Conservation (phyloP, 2,113 vertebrate genomes). For the Capreolus pygargus region DNA sequence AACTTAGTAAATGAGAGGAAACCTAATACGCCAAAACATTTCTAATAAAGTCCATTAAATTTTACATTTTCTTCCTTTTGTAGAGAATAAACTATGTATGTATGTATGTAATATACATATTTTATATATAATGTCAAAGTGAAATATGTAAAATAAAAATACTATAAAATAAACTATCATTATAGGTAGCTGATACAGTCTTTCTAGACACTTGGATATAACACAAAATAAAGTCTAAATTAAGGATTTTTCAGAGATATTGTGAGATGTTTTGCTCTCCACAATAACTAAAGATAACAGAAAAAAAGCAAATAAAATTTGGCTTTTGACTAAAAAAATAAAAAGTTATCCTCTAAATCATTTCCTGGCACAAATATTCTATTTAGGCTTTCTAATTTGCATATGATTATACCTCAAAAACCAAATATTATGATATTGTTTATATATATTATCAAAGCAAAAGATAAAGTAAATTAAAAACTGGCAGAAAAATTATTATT, state of each 20-base stretch:
- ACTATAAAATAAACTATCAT: slow-evolving; percentile 20
- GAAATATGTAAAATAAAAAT: slow-evolving; percentile 40
- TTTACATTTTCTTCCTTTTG: slow-evolving; percentile 13
- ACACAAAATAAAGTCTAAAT: slow-evolving; percentile 19
- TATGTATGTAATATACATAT: neutral
- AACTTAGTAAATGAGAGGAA: slow-evolving; percentile 32
- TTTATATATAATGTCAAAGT: slow-evolving; percentile 32
- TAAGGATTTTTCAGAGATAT: slow-evolving; percentile 1
- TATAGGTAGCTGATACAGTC: neutral
- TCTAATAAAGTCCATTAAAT: neutral
- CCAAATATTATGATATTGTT: neutral
- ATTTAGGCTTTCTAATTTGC: slow-evolving; percentile 3
- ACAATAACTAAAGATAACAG: neutral
- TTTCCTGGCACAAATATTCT: slow-evolving; percentile 19
- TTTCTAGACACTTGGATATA: neutral
- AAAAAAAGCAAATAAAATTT: slow-evolving; percentile 8
- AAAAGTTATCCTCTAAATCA: neutral
- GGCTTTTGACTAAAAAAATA: neutral
- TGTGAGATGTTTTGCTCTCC: neutral
- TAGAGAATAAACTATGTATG: neutral
- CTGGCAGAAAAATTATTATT: neutral
- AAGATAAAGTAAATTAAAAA: slow-evolving; percentile 27
- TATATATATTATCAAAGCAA: neutral
- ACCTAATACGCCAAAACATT: slow-evolving; percentile 43
- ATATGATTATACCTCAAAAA: slow-evolving; percentile 33